Evolutionary conservation across 2,797 vertebrate species (phyloP).

Genomic region (Dicrostonyx torquatus): DNA sequence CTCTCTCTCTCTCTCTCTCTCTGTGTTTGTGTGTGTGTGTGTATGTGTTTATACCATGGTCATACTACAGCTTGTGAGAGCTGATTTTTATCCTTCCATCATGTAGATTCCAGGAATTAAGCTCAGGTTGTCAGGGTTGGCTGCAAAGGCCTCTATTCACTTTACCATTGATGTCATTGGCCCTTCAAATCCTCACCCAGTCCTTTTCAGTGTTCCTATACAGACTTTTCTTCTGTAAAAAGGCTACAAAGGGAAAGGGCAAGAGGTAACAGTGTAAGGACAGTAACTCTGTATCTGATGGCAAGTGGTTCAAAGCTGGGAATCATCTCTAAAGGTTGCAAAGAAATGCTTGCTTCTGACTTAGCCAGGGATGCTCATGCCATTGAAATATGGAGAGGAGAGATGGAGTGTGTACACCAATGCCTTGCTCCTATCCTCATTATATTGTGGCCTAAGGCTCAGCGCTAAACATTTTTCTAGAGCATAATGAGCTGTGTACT

Average conservation of each 20-base stretch:
- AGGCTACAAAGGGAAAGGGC: conserved; percentile 45
- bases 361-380: conserved; percentile 51
- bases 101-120: neutral
- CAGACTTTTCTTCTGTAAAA: neutral
- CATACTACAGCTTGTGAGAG: neutral
- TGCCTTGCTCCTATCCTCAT: conserved; percentile 78
- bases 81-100: neutral
- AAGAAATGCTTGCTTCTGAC: conserved; percentile 66
- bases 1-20: too few relatives aligned
- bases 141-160: neutral
- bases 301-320: conserved; percentile 69
- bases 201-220: neutral
- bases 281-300: conserved; percentile 69
- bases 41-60: neutral
- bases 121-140: neutral
- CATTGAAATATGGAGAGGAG: conserved; percentile 47
- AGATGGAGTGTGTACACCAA: neutral
- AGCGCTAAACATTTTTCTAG: conserved; percentile 74
- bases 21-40: neutral
- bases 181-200: neutral
- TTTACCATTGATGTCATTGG: neutral
- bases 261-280: conserved; percentile 56
- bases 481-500: conserved; percentile 81
- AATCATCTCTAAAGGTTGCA: conserved; percentile 64
- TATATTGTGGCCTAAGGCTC: conserved; percentile 84